Base-by-base conservation (phyloP, 1,140 invertebrate species). In the Lordiphosa collinella region DNA sequence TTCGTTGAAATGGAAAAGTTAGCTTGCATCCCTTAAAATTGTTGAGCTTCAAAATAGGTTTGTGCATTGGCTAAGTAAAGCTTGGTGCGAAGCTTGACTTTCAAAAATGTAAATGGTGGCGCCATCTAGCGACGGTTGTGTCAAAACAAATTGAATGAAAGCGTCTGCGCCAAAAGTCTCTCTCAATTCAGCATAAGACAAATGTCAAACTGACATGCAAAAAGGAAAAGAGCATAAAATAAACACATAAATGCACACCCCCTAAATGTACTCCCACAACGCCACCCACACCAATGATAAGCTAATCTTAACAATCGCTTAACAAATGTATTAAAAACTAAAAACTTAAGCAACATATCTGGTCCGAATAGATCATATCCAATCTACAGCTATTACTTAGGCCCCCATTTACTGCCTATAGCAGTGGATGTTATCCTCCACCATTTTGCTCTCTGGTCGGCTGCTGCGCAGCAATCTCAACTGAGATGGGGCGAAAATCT, bases 401-500 rank as follows among this genome's bases (percentile, higher is more conserved):
- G 25, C 25, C 16, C 16, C 2, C 16, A n/a, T 18, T 3, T 18
- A 18, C 2, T 18, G 16, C 2, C 36, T 49, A 25, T 65, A 48
- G 52, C 25, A 47, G 51, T 34, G 18, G 40, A 36, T 13, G n/a
- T 29, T 12, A 3, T 32, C 29, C 11, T 18, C 18, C 22, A 37
- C 65, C 60, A 65, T 10, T 47, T 18, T 29, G 41, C 54, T 64
- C 49, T 58, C 62, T 40, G 68, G 47, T 43, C 36, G 37, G 35
- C 54, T 54, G 57, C 68, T 73, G 76, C 76, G 55, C 60, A 74
- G 76, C 55, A 72, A 78, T 82, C 78, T 72, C 72, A 40, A 60
- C 67, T 37, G 63, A 59, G 78, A 84, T 62, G 73, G 72, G 57
- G 76, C 76, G 59, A 76, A 82, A 82, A 82, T 82, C 78, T 82